Base-by-base conservation (phyloP, 2,797 vertebrate species). In the Sphenopsis melanotis region DNA sequence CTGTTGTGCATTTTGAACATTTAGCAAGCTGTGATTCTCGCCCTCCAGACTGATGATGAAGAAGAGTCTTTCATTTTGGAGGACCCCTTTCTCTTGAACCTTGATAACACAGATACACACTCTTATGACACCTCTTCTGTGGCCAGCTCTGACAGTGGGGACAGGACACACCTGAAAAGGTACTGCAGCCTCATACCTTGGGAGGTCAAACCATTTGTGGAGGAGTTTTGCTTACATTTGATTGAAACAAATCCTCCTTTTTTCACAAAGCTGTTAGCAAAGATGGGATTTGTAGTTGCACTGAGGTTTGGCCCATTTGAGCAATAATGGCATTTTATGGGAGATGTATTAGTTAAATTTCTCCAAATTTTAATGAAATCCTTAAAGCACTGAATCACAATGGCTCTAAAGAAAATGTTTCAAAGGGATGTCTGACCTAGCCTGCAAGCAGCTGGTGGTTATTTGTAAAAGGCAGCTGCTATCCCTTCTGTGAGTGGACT, bases 91-190 rank as follows among this genome's bases (percentile, higher is more conserved):
- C 95, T 99, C 52, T 94, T 99, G 83, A 99, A 99, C 94, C 96
- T 99, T 1, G 99, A 99, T 93, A 98, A 98, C 94, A 98, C 98
- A 7, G 99, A 99, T 19, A 96, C 98, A 21, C 98, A 99, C 96
- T 99, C 99, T 60, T 99, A 99, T 10, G 99, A 99, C 94, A 99
- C 99, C 2, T 99, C 99, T 9, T 99, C 99, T 39, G 97, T 99
- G 80, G 99, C 99, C 66, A 99, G 99, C 97, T 99, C 99, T 42
- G 99, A 99, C 97, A 99, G 99, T 2, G 99, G 99, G 61, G 99
- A 99, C 97, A 98, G 99, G 30, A 98, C 98, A 12, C 98, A 99
- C 94, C 96, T 99, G 53, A 99, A 99, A 97, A 98, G 99, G 99
- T 98, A 98, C 53, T 66, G 44, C 46, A 66, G 46, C 71, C 52